Base-by-base conservation (phyloP, 2,797 vertebrate species). In the Bovichtus diacanthus region DNA sequence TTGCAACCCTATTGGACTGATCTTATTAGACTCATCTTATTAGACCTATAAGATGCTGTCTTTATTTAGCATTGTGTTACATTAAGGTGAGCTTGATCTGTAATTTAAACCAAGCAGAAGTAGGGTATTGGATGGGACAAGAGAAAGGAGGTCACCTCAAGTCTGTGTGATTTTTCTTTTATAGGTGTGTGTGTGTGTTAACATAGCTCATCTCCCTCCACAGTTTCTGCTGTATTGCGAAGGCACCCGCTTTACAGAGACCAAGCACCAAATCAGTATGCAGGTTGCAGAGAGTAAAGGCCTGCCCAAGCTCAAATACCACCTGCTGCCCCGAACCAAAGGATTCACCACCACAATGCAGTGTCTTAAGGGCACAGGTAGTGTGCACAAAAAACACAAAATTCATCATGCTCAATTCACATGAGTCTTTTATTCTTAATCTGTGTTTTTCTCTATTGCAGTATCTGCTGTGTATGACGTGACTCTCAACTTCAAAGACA, bases 221-320 rank as follows among this genome's bases (percentile, higher is more conserved):
- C 85, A 99, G 98, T 99, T 99, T 70, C 96, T 99, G 62, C 92
- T 99, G 82, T 99, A 99, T 88, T 99, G 98, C 8, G 98, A 99
- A 88, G 98, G 98, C 51, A 99, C 98, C 3, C 97, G 98, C 85
- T 99, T 99, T 81, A 99, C 98, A 0, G 97, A 99, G 94, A 96
- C 95, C 78, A 99, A 99, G 89, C 98, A 99, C 87, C 94, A 97
- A 19, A 97, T 99, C 94, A 99, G 98, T 61, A 99, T 99, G 98
- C 97, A 99, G 91, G 97, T 99, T 51, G 98, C 98, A 0, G 96
- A 97, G 74, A 96, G 96, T 75, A 99, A 99, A 95, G 98, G 98
- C 51, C 88, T 99, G 68, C 97, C 98, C 19, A 95, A 95, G 65
- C 96, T 99, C 84, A 99, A 99, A 88, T 96, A 99, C 88, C 98